phyloP scores from a whole-genome alignment of 1,140 invertebrate genomes.

The Sycophaga agraensis region DNA sequence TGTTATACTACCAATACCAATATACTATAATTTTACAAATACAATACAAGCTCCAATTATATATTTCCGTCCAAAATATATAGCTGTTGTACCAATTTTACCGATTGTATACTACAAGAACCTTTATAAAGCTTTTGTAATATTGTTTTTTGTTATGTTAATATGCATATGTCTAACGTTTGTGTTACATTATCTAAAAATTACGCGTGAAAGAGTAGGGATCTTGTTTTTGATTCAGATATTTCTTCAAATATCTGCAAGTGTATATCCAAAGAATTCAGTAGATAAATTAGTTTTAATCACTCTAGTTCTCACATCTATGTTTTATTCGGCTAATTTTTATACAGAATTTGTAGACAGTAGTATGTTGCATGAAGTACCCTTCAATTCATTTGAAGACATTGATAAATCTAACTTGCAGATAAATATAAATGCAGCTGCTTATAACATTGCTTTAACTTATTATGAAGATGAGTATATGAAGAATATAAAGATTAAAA shows the following conservation, averaged over 20 bases:
- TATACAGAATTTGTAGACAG: neutral
- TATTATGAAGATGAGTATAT: neutral
- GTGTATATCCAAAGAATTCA: neutral
- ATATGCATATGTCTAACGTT: neutral
- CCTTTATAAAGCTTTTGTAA: neutral
- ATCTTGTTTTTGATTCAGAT: neutral
- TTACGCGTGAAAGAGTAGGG: no score
- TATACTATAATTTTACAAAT: neutral
- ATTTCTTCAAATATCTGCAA: neutral
- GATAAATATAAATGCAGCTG: neutral
- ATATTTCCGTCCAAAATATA: neutral
- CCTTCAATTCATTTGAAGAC: neutral
- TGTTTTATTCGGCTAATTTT: neutral
- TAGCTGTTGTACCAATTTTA: constrained; percentile 1
- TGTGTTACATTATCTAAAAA: neutral
- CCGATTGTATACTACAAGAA: neutral
- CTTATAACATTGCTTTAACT: neutral
- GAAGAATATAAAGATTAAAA: neutral
- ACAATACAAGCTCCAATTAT: neutral
- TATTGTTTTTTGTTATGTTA: neutral
- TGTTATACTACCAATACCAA: neutral
- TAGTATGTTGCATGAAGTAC: neutral
- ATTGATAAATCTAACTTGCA: neutral
- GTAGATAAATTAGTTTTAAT: neutral
- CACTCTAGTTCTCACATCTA: neutral